Percentiles rank a stretch among this genome's conserved stretches.
Evolutionary conservation across 2,888 invertebrate species (phyloP).

Genomic region (Parnassius mnemosyne): DNA sequence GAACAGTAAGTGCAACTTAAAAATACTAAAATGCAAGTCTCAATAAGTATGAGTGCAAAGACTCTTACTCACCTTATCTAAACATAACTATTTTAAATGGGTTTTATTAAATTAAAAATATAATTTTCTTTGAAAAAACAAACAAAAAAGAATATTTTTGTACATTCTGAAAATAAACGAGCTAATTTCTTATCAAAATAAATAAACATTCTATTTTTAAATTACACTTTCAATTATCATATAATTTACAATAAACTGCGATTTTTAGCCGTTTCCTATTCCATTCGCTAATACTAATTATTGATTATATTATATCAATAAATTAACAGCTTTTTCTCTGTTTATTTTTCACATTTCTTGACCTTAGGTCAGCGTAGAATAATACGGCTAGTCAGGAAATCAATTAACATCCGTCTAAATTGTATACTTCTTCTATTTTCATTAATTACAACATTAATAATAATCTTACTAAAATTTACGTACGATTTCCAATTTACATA

Average conservation of each 20-base stretch:
- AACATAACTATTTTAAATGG: not conserved
- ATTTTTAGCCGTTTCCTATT: slow-evolving; percentile 6
- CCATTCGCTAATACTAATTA: slow-evolving; percentile 10
- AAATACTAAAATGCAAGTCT: slow-evolving; percentile 15
- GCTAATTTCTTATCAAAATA: slow-evolving; percentile 4
- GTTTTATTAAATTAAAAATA: slow-evolving; percentile 4
- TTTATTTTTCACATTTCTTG: slow-evolving; percentile 4
- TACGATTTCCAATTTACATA: slow-evolving; percentile 3
- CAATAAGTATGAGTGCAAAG: slow-evolving; percentile 1
- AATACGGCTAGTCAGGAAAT: slow-evolving; percentile 9
- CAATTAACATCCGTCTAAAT: slow-evolving; percentile 8
- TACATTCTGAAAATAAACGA: slow-evolving; percentile 8
- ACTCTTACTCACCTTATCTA: not conserved
- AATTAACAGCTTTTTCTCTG: slow-evolving; percentile 16
- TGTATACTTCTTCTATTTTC: slow-evolving; percentile 14
- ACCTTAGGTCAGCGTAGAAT: slow-evolving; percentile 18
- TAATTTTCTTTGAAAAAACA: not conserved
- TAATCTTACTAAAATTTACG: slow-evolving; percentile 15
- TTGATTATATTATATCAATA: slow-evolving; percentile 16
- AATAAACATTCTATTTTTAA: slow-evolving; percentile 5
- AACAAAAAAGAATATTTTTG: not conserved
- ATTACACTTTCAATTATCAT: slow-evolving; percentile 1
- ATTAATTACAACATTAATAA: slow-evolving; percentile 16
- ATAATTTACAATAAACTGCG: slow-evolving; percentile 11
- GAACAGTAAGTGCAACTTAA: slow-evolving; percentile 7